Base-by-base conservation (phyloP, 2,888 invertebrate species). In the Caenorhabditis plicata region DNA sequence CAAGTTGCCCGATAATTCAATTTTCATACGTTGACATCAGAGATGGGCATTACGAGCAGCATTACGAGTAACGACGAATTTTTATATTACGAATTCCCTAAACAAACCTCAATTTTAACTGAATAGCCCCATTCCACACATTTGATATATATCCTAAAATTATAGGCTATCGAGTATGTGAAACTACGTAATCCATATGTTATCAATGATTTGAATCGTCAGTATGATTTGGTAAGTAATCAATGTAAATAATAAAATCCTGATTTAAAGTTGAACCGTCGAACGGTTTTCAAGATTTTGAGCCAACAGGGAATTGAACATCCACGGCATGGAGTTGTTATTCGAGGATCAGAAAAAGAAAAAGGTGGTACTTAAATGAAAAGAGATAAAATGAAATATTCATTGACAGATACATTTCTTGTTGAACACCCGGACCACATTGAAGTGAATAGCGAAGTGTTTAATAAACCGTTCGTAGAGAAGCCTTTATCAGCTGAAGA, bases 401-500 rank as follows among this genome's bases (percentile, higher is more conserved):
- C 15, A n/a, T n/a, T 2, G 43, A 20, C 43, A 57, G 74, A 74
- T 26, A 68, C 68, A 8, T 61, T 68, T n/a, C 49, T 74, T 19
- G 51, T 68, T 25, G 73, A 74, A 49, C 66, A 66, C 55, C 58
- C 68, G 40, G 78, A 78, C 44, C 75, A 77, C 50, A 78, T 78
- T 33, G 78, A 78, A 46, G 76, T 79, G 17, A 78, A 79, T 46
- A 77, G 78, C n/a, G 75, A 75, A 67, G 67, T 76, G 11, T 78
- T 78, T 68, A 87, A 87, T 85, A 70, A 78, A 44, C 98, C 98
- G 0, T 98, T 98, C 84, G 98, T 99, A 19, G 98, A 99, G 85
- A 98, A 99, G 82, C 98, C 98, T 0, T 91, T 99, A 7, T 93
- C 93, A 20, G 98, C 98, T 0, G 98, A 99, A 83, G 96, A 99